Evolutionary conservation across 2,797 vertebrate species (phyloP).

Genomic region (Megaceryle alcyon): DNA sequence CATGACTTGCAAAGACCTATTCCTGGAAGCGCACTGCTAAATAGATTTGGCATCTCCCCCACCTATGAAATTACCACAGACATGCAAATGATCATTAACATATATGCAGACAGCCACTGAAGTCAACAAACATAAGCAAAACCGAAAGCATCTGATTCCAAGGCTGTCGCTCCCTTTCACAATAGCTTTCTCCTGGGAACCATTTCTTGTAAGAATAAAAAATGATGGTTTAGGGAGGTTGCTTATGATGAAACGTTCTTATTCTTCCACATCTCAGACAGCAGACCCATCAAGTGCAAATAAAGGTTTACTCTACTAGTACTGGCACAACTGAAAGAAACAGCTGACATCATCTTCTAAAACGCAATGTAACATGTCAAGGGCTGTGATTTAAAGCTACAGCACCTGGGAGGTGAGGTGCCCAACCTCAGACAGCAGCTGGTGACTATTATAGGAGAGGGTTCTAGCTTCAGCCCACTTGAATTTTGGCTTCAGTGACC

Average conservation of each 20-base stretch:
- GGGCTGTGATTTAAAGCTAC: neutral
- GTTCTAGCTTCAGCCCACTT: neutral
- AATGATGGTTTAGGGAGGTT: neutral
- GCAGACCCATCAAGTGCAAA: neutral
- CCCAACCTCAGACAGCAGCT: neutral
- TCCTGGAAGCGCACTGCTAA: slow-evolving; percentile 49
- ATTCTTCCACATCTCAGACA: neutral
- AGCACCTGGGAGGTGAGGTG: neutral
- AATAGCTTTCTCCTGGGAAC: slow-evolving; percentile 71
- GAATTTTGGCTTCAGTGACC: neutral
- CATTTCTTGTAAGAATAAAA: slow-evolving; percentile 68
- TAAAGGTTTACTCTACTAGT: neutral
- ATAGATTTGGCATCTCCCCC: slow-evolving; percentile 40
- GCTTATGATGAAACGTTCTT: neutral
- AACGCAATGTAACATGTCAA: neutral
- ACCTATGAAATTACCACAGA: slow-evolving; percentile 48
- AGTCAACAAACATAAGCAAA: neutral
- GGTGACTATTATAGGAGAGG: neutral
- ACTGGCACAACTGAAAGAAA: neutral
- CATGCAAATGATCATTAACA: slow-evolving; percentile 48
- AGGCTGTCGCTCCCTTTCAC: slow-evolving; percentile 72
- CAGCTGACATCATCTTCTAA: neutral
- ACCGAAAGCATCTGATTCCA: slow-evolving; percentile 39
- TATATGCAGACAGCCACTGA: neutral
- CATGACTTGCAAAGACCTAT: slow-evolving; percentile 50